Conservation (phyloP, 2,113 vertebrate genomes). For the Halichoeres trimaculatus region DNA sequence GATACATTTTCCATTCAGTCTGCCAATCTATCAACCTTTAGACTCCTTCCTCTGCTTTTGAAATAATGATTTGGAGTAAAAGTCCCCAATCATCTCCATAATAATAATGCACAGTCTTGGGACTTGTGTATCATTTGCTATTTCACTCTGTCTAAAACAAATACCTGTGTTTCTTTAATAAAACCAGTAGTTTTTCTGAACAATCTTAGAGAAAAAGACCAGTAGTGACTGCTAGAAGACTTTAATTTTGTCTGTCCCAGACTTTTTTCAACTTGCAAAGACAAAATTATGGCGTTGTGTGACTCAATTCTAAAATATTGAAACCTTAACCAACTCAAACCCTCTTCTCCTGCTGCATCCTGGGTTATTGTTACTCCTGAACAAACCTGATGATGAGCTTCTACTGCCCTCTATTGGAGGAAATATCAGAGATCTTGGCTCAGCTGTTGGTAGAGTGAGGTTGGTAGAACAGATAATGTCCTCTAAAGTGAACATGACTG, state of each 20-base stretch:
- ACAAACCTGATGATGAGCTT: constrained; percentile 29
- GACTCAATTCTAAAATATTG: too few species aligned
- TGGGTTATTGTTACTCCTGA: background rate
- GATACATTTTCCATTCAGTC: too few species aligned
- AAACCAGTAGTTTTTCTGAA: too few species aligned
- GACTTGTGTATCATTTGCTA: constrained; percentile 19
- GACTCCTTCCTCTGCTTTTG: background rate
- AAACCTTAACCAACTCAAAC: too few species aligned
- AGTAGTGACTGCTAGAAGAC: constrained; percentile 12
- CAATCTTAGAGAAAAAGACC: background rate
- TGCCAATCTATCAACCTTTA: background rate
- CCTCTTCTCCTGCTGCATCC: too few species aligned
- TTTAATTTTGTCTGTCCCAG: background rate
- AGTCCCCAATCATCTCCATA: constrained; percentile 16
- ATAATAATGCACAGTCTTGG: background rate
- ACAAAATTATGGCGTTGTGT: too few species aligned
- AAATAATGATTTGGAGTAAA: background rate
- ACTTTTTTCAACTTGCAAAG: background rate
- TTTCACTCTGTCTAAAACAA: too few species aligned
- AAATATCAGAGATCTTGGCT: background rate
- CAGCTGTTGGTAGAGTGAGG: too few species aligned
- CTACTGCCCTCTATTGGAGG: constrained; percentile 71
- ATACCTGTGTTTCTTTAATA: too few species aligned
- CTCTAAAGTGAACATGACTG: too few species aligned
- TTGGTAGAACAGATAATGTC: background rate